Evolutionary conservation across 2,113 vertebrate genomes (phyloP).

Genomic region (Nothocercus julius): DNA sequence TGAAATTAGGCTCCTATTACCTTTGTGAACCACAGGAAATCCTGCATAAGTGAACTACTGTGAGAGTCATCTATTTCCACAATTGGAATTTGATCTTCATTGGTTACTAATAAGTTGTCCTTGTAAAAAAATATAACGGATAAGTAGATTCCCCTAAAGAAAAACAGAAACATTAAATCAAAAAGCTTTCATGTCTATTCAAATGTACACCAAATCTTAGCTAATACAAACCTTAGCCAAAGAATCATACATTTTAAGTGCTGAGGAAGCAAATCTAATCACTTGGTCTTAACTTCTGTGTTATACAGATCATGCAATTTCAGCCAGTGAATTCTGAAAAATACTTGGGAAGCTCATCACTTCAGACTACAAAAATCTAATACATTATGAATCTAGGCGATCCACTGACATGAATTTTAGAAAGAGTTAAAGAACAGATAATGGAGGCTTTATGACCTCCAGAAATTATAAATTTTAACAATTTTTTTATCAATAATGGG

Average conservation of each 20-base stretch:
- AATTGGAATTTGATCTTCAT: constrained; percentile 97
- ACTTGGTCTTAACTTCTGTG: neutral
- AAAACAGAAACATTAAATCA: constrained; percentile 58
- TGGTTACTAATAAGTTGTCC: constrained; percentile 93
- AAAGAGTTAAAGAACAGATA: neutral
- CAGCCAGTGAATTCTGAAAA: neutral
- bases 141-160: constrained; percentile 93
- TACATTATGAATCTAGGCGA: neutral
- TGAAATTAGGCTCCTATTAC: constrained; percentile 76
- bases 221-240: neutral
- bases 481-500: neutral
- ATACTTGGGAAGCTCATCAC: neutral
- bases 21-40: constrained; percentile 99
- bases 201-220: neutral
- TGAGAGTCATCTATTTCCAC: constrained; percentile 98
- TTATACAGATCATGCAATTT: neutral
- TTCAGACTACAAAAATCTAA: neutral
- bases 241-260: neutral
- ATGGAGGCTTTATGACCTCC: neutral
- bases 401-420: neutral
- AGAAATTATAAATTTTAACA: constrained; percentile 5
- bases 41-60: constrained; percentile 91
- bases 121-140: constrained; percentile 94
- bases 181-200: neutral
- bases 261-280: neutral